Base-by-base conservation (phyloP, 2,888 invertebrate species). In the Graphium colonna region DNA sequence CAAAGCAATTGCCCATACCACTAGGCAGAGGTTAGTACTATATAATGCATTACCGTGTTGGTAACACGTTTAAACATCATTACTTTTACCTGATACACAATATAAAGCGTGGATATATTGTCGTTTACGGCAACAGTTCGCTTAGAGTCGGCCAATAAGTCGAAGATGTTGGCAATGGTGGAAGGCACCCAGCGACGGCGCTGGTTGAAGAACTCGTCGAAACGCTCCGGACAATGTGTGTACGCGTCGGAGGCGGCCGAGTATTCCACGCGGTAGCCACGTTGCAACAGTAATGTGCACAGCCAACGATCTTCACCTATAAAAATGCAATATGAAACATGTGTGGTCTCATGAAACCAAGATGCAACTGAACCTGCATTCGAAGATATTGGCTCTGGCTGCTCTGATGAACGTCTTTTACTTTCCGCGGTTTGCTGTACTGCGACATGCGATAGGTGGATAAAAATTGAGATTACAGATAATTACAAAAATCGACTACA, bases 271-370 rank as follows among this genome's bases (percentile, higher is more conserved):
- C 96, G 92, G 72, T 96, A 97, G 0, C 98, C 98, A 63, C 96
- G 92, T 77, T 98, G 98, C 0, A 98, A 90, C 0, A 98, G 89
- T 48, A 98, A 82, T 0, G 98, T 98, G 76, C 98, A 98, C 5
- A 98, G 85, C 98, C 98, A 98, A 60, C 98, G 93, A 82, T 98
- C 98, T 78, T 98, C 98, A n/a, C 97, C 94, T 93, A 26, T n/a
- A n/a, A n/a, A n/a, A n/a, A n/a, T n/a, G n/a, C n/a, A n/a, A n/a
- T n/a, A n/a, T n/a, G n/a, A n/a, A n/a, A n/a, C n/a, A n/a, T n/a
- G n/a, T n/a, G n/a, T n/a, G n/a, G n/a, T n/a, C n/a, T n/a, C n/a
- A n/a, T n/a, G n/a, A n/a, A n/a, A n/a, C n/a, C n/a, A n/a, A n/a
- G n/a, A n/a, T n/a, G n/a, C n/a, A n/a, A n/a, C n/a, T n/a, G n/a